Evolutionary conservation across 23 tunicate genomes (phyloP), one percentile per base, ranked within the genome.

Genomic region (Halocynthia aurantium): DNA sequence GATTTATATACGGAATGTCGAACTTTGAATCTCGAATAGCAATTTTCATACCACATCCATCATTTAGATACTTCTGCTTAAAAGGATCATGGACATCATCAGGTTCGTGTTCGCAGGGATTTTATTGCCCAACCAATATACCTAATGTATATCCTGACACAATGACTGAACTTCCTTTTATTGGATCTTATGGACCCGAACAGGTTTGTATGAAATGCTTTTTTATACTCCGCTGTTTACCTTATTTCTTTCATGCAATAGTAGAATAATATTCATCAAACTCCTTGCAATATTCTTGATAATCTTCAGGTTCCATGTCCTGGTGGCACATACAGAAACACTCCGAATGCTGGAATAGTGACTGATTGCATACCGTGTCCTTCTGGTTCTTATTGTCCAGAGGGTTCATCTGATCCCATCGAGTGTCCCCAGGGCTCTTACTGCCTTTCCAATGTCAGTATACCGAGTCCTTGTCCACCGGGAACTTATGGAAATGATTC

Each of bases 391-490:
- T 88, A 67, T 54, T 94, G 99, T 66, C 95, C 95, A 0, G 67
- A 72, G 22, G 99, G 82, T 50, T 83, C 90, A 52, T 55, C 51
- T 6, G 52, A 15, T 12, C 77, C 85, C 7, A 9, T 31, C 7
- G 74, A 70, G 50, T 94, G 99, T 67, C 81, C 85, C 5, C 92
- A 77, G 52, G 98, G 98, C 5, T 82, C 76, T 53, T 92, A 95
- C 65, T 96, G 99, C 75, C 73, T 51, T 49, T 85, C 52, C 13
- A 61, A 66, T 6, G 8, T 61, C 10, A 80, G 44, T 52, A 22
- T 63, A n/a, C 96, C 99, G 10, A 57, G 53, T 5, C 99, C 99
- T 6, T 96, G 99, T 62, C 96, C 92, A 4, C 90, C 90, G 83
- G 99, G 99, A 78, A 96, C 99, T 6, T 96, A 77, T 62, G 90